Percentiles rank a stretch among this genome's conserved stretches.
These are phyloP conservation scores for Magallana gigas DNA, from an alignment of 1,140 invertebrate species.

Conservation along the genomic window DNA sequence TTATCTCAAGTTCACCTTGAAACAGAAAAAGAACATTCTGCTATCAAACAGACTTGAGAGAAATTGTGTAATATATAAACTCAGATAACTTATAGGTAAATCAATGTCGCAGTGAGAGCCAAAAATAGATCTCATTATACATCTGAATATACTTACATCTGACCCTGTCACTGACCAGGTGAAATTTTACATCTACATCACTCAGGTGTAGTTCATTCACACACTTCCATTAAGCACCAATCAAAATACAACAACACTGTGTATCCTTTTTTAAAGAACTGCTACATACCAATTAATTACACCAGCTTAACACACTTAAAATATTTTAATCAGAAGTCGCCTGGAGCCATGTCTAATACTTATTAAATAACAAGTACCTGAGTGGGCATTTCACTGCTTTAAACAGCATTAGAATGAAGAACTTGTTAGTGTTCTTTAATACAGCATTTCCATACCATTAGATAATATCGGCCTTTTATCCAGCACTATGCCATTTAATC, in stretches of 20 bases:
- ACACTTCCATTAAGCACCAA: neutral
- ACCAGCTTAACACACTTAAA: neutral
- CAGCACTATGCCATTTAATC: neutral
- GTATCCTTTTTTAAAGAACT: neutral
- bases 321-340: slow-evolving; percentile 27
- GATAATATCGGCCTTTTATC: slow-evolving; percentile 2
- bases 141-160: neutral
- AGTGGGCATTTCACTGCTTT: slow-evolving; percentile 16
- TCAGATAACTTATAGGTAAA: neutral
- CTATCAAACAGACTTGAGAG: neutral
- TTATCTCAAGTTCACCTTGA: slow-evolving; percentile 24
- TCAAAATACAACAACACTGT: neutral
- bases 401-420: slow-evolving; percentile 3
- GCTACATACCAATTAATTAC: slow-evolving; percentile 5
- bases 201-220: too few species aligned
- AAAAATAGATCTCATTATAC: neutral
- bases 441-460: neutral
- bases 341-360: slow-evolving; percentile 31
- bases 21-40: neutral
- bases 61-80: neutral
- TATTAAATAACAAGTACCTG: slow-evolving; percentile 15
- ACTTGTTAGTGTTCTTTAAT: slow-evolving; percentile 34
- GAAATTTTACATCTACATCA: neutral
- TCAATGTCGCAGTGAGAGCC: neutral
- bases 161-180: neutral